A percentile compares a stretch with the other conserved stretches of the same genome.
Conservation (phyloP, 2,888 invertebrate genomes). For the Lissocephala sabroskyi region DNA sequence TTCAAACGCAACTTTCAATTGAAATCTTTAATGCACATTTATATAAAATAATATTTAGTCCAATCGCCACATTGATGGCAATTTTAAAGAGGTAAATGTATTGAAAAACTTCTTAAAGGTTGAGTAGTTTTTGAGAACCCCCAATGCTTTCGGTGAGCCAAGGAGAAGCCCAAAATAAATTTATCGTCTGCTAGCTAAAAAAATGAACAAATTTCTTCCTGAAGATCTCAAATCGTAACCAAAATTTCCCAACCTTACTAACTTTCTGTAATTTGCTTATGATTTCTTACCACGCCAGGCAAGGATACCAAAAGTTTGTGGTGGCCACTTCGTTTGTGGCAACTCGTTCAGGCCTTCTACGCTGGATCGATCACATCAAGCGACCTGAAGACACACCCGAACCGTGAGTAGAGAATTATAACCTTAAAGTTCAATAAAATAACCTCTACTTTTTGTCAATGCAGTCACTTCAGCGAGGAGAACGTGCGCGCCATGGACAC, state of each 20-base stretch:
- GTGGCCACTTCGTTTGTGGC: constrained; percentile 90
- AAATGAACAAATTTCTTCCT: neutral
- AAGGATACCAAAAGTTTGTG: constrained; percentile 90
- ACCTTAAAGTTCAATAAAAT: neutral
- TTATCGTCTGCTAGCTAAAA: constrained; percentile 3
- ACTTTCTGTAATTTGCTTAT: neutral
- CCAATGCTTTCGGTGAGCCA: constrained; percentile 21
- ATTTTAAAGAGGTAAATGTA: constrained; percentile 92
- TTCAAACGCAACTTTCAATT: too few relatives aligned
- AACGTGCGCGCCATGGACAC: constrained; percentile 89
- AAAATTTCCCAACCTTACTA: neutral
- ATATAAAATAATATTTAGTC: constrained; percentile 76
- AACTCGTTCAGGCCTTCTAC: constrained; percentile 89
- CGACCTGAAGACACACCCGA: constrained; percentile 76
- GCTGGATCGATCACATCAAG: constrained; percentile 86
- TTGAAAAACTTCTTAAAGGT: constrained; percentile 28
- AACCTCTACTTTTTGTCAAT: neutral
- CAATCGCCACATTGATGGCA: constrained; percentile 96
- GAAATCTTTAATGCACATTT: constrained; percentile 26
- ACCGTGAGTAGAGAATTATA: constrained; percentile 75
- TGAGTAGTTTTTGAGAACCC: constrained; percentile 35
- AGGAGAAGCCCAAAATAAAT: too few relatives aligned
- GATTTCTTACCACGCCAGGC: constrained; percentile 78
- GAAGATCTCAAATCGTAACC: neutral
- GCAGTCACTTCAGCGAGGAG: constrained; percentile 86